Conservation (phyloP, 2,888 invertebrate species). For the Eubasilissa splendida region DNA sequence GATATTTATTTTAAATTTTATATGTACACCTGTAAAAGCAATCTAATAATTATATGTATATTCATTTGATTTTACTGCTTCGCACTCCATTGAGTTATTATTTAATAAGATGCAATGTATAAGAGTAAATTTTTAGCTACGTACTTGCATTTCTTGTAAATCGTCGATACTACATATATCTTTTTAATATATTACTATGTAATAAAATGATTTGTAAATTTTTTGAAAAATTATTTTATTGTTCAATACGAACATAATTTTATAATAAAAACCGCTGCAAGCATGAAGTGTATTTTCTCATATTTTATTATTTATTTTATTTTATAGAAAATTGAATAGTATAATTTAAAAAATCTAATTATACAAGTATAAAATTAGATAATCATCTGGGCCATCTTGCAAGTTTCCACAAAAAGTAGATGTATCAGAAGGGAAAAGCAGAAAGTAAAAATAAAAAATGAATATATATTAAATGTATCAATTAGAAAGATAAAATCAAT, state of each 20-base stretch:
- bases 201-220: conserved; percentile 51
- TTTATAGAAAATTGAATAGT: too few species aligned
- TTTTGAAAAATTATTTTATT: conserved; percentile 55
- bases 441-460: too few species aligned
- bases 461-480: too few species aligned
- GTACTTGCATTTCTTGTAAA: conserved; percentile 40
- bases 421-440: too few species aligned
- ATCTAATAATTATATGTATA: conserved; percentile 29
- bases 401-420: too few species aligned
- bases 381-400: too few species aligned
- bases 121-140: conserved; percentile 29
- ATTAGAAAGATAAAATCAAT: too few species aligned
- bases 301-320: too few species aligned
- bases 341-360: too few species aligned
- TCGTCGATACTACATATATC: conserved; percentile 31
- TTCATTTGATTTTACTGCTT: conserved; percentile 11
- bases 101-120: conserved; percentile 32
- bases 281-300: not conserved
- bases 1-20: conserved; percentile 33
- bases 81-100: conserved; percentile 23
- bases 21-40: not conserved
- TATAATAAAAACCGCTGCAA: conserved; percentile 51
- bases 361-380: too few species aligned
- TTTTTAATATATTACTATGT: conserved; percentile 44
- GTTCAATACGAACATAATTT: conserved; percentile 57